These are phyloP conservation scores for Subanguina moxae DNA, from an alignment of 1,140 invertebrate genomes.

Conservation along the genomic window DNA sequence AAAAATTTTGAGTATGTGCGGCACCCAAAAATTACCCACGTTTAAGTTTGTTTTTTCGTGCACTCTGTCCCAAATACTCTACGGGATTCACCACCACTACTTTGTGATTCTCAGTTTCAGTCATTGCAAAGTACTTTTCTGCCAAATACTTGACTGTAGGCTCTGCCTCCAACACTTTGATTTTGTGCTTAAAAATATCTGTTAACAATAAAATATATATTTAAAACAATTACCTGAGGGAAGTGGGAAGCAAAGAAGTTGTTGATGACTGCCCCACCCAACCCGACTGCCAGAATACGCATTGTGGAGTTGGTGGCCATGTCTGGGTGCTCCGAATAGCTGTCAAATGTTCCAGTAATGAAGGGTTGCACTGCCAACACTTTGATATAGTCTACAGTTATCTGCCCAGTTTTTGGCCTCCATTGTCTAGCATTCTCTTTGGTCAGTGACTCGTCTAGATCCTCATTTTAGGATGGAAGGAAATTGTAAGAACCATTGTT, in stretches of 20 bases:
- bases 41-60: too few species aligned
- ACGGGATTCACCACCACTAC: constrained; percentile 1
- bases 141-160: constrained; percentile 12
- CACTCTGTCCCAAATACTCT: too few species aligned
- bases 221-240: constrained; percentile 4
- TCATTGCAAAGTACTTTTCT: constrained; percentile 2
- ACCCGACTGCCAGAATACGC: background rate
- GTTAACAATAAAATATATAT: too few species aligned
- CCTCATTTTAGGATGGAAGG: background rate
- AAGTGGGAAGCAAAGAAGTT: constrained; percentile 2
- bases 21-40: too few species aligned
- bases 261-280: background rate
- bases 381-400: constrained; percentile 9
- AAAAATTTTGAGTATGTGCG: too few species aligned
- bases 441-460: constrained; percentile 1
- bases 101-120: constrained; percentile 8
- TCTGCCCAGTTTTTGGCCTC: background rate
- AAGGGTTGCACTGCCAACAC: constrained; percentile 9
- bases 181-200: constrained; percentile 4
- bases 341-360: constrained; percentile 7
- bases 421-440: constrained; percentile 8
- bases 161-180: constrained; percentile 8
- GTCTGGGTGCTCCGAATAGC: background rate
- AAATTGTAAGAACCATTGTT: background rate
- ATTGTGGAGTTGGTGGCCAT: background rate